A percentile compares a stretch with the other conserved stretches of the same genome.
Conservation (phyloP, 2,797 vertebrate species). For the Acridotheres tristis region DNA sequence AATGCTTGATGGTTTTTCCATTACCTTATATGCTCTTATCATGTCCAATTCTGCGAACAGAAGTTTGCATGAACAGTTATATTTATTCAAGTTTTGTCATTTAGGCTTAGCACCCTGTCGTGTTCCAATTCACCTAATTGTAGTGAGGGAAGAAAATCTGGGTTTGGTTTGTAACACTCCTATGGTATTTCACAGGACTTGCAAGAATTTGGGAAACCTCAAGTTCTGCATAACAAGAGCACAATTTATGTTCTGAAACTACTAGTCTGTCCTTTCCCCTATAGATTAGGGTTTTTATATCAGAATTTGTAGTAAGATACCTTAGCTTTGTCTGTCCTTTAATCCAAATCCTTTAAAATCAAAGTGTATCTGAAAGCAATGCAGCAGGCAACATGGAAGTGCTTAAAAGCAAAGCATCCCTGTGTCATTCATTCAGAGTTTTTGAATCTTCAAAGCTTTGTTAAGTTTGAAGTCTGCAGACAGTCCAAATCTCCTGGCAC, state of each 20-base stretch:
- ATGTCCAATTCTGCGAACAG: background rate
- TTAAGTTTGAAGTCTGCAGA: background rate
- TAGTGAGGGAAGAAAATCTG: background rate
- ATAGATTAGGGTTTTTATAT: background rate
- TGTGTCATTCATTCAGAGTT: background rate
- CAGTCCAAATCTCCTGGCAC: background rate
- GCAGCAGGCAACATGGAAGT: background rate
- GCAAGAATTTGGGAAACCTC: background rate
- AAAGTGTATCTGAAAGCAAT: background rate
- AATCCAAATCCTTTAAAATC: background rate
- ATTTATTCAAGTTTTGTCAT: conserved; percentile 9
- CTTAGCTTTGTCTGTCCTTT: background rate
- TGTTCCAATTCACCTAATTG: background rate
- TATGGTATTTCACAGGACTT: background rate
- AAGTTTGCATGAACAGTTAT: background rate
- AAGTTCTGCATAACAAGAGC: background rate
- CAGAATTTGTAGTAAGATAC: background rate
- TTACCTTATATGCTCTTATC: background rate
- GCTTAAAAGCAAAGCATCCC: background rate
- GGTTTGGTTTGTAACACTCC: background rate
- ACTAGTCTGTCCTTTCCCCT: background rate
- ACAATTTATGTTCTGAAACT: background rate
- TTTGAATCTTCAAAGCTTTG: background rate
- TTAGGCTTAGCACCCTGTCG: background rate
- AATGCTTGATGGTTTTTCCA: conserved; percentile 17